Percentiles rank a stretch among this genome's conserved stretches.
Conservation (phyloP, 1,140 invertebrate genomes). For the Rhyacophila brunnea region DNA sequence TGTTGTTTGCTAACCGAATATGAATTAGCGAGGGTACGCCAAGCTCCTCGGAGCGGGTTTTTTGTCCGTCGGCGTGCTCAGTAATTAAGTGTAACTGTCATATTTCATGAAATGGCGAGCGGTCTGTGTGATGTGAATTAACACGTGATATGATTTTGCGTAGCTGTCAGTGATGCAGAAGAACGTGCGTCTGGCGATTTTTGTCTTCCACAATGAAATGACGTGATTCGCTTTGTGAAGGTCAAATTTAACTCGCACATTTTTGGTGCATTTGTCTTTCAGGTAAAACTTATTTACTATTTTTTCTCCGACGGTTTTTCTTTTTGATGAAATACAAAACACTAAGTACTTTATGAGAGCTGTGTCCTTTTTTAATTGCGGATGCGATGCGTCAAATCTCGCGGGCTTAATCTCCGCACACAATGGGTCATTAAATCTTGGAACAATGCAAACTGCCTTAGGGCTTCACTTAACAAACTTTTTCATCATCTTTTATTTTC, state of each 20-base stretch:
- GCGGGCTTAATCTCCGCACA: conserved; percentile 16
- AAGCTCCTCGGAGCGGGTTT: conserved; percentile 11
- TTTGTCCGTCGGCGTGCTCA: neutral
- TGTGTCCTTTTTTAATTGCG: conserved; percentile 10
- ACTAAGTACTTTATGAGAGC: too few relatives aligned
- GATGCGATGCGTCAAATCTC: conserved; percentile 25
- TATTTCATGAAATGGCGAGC: conserved; percentile 1
- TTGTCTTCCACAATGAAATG: conserved; percentile 18
- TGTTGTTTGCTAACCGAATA: conserved; percentile 2
- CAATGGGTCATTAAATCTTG: conserved; percentile 11
- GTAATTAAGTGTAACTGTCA: too few relatives aligned
- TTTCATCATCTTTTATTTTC: too few relatives aligned
- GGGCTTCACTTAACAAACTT: too few relatives aligned
- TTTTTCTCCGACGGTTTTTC: too few relatives aligned
- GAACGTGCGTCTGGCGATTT: conserved; percentile 1
- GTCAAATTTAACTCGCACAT: conserved; percentile 13
- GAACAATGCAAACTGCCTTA: neutral
- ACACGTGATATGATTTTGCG: conserved; percentile 5
- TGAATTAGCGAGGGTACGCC: conserved; percentile 1
- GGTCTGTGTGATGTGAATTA: neutral
- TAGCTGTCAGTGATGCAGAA: conserved; percentile 7
- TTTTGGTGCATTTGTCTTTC: neutral
- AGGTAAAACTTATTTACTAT: conserved; percentile 1
- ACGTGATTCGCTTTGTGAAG: conserved; percentile 21
- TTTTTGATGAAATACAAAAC: too few relatives aligned